A percentile compares a stretch with the other conserved stretches of the same genome.
These are phyloP conservation scores for Papilio protenor DNA, from an alignment of 2,888 invertebrate species.

Conservation along the genomic window DNA sequence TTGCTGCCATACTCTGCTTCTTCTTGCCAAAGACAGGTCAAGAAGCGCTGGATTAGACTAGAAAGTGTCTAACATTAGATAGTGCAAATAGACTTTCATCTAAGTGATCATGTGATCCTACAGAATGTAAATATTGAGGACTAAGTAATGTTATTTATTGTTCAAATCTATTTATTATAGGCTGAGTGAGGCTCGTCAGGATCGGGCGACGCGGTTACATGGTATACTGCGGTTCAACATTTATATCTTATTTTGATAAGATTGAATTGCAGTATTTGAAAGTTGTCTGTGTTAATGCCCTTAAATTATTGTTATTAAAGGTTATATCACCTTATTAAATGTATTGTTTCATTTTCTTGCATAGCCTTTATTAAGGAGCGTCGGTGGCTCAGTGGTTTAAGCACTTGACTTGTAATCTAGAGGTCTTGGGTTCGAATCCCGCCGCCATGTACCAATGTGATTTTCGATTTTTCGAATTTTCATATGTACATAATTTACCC, in stretches of 20 bases:
- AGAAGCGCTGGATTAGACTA: conserved; percentile 86
- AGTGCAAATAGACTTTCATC: conserved; percentile 72
- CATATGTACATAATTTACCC: no score
- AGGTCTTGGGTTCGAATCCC: no score
- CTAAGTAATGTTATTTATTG: conserved; percentile 72
- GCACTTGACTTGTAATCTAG: no score
- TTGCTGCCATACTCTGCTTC: conserved; percentile 89
- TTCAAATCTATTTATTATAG: conserved; percentile 50
- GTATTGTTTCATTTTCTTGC: conserved; percentile 57
- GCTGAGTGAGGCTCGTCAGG: conserved; percentile 48
- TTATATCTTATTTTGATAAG: conserved; percentile 67
- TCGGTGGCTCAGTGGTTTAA: no score
- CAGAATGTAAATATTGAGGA: conserved; percentile 80
- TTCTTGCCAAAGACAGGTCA: conserved; percentile 90
- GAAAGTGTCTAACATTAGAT: conserved; percentile 58
- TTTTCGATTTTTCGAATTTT: no score
- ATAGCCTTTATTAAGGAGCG: no score
- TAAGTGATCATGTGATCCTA: conserved; percentile 68
- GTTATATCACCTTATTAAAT: conserved; percentile 65
- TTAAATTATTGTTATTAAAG: conserved; percentile 81
- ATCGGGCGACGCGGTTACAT: conserved; percentile 56
- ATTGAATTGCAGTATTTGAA: conserved; percentile 81
- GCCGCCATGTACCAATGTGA: no score
- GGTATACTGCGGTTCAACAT: conserved; percentile 73
- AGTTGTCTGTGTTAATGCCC: conserved; percentile 81